Base-by-base conservation (phyloP, 2,113 vertebrate species). In the Pterocles gutturalis region DNA sequence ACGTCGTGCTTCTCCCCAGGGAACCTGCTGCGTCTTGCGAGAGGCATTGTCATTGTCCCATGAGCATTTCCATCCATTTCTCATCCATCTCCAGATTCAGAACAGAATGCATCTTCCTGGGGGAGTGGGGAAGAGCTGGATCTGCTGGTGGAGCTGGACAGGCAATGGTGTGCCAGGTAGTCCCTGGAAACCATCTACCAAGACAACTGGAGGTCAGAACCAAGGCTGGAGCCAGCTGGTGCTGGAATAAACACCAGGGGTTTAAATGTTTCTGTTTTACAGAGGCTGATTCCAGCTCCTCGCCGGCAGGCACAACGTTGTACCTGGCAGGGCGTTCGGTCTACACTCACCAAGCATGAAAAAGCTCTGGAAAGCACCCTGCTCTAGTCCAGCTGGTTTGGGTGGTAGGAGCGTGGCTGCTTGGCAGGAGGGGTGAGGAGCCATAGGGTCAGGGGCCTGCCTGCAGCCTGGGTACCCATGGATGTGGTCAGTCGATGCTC, bases 401-500 rank as follows among this genome's bases (percentile, higher is more conserved):
- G 41, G 57, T 57, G 49, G 49, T 34, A 14, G 73, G 10, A 81
- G 22, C 3, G 4, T 26, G 36, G 36, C 18, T 90, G 36, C 34
- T 60, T 61, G 58, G 72, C 83, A 25, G 15, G 54, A 79, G 15
- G n/a, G 45, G 17, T 51, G 60, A 73, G 49, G n/a, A 84, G 55
- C 26, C 2, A 0, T 7, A 33, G 62, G 41, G 12, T 45, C 15
- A 60, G 62, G 41, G 36, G 18, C 45, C 49, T 57, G 57, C 55
- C 75, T 25, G n/a, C 29, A 66, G 49, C 45, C n/a, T 12, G 5
- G 17, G 45, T 53, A 14, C 46, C 51, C 0, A 0, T 36, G 38
- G 20, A 25, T 10, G 38, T n/a, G 64, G 45, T 54, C 1, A 1
- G n/a, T 34, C 1, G 1, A 17, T 60, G 0, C 12, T 54, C 29